These are phyloP conservation scores for rabbit (Oryctolagus cuniculus) DNA, from an alignment of 2,113 vertebrate genomes.

Conservation along the genomic window mOryCun1.1 NC_091432.1:219575001-219575500, in stretches of 20 bases:
- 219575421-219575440: not conserved
- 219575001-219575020: not conserved
- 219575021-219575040: not conserved
- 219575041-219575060: not conserved
- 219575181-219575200: not conserved
- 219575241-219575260: not conserved
- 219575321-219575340: not conserved
- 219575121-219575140: not conserved
- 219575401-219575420: not conserved
- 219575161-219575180: not conserved
- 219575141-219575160: not conserved
- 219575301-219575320: not conserved
- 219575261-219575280: not conserved
- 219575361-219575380: not conserved
- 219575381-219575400: not conserved
- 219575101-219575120: not conserved
- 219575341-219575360: too few species aligned
- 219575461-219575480: not conserved
- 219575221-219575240: not conserved
- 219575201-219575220: not conserved
- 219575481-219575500: not conserved
- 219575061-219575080: not conserved
- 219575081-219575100: not conserved
- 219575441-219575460: not conserved
- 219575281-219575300: not conserved